Conservation (phyloP, 2,888 invertebrate genomes). For the Steromphala cineraria region DNA sequence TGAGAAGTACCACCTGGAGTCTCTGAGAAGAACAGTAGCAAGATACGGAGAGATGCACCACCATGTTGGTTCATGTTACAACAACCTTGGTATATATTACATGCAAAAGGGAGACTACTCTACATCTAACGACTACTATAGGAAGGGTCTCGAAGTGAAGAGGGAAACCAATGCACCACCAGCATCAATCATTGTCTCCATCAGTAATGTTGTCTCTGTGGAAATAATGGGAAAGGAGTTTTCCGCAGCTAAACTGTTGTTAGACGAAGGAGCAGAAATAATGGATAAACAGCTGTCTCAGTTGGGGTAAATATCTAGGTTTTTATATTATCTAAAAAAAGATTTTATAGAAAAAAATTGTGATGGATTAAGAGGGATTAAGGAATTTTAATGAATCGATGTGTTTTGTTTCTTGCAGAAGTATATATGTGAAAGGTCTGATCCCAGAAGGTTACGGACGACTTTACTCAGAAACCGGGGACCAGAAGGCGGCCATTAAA, state of each 20-base stretch:
- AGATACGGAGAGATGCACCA: constrained; percentile 36
- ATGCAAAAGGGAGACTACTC: constrained; percentile 43
- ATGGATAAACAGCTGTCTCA: constrained; percentile 12
- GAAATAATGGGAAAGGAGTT: constrained; percentile 24
- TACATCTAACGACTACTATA: constrained; percentile 46
- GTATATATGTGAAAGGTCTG: neutral
- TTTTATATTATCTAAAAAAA: neutral
- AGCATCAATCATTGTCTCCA: constrained; percentile 42
- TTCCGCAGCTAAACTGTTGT: constrained; percentile 32
- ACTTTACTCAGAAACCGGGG: neutral
- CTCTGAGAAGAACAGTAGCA: constrained; percentile 27
- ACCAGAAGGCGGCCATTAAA: neutral
- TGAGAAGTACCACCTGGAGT: constrained; percentile 41
- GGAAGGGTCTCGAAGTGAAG: constrained; percentile 44
- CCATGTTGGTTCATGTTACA: constrained; percentile 40
- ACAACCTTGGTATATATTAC: constrained; percentile 56
- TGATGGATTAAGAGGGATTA: too few species aligned
- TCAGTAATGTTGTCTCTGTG: constrained; percentile 44
- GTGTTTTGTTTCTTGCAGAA: neutral
- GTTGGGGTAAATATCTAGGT: neutral
- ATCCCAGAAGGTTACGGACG: constrained; percentile 1
- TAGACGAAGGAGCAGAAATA: constrained; percentile 37
- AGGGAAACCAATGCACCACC: constrained; percentile 37
- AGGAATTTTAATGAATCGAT: too few species aligned
- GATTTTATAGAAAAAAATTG: too few species aligned